Evolutionary conservation across 2,113 vertebrate genomes (phyloP).

Genomic region (Lanius collurio): DNA sequence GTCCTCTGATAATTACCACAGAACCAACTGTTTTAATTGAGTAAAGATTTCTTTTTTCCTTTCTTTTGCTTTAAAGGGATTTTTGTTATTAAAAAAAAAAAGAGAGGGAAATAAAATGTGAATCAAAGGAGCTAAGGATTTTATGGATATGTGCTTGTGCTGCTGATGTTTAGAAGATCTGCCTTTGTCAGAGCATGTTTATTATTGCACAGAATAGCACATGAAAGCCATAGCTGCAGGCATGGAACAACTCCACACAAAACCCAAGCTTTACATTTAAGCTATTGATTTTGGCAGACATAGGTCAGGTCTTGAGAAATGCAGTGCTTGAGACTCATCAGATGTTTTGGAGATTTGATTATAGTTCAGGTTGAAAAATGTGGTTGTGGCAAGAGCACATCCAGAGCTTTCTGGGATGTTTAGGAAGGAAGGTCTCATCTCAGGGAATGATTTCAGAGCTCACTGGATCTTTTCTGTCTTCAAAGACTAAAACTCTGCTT

Average conservation of each 20-base stretch:
- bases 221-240: conserved; percentile 16
- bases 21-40: not conserved
- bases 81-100: not conserved
- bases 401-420: not conserved
- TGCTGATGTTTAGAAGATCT: not conserved
- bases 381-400: not conserved
- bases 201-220: not conserved
- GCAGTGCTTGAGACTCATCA: not conserved
- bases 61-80: not conserved
- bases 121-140: not conserved
- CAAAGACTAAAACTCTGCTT: not conserved
- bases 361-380: not conserved
- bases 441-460: not conserved
- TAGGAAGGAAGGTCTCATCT: not conserved
- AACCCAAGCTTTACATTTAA: not conserved
- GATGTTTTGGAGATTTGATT: not conserved
- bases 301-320: not conserved
- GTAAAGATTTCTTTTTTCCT: not conserved
- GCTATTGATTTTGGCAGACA: not conserved
- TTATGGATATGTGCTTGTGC: not conserved
- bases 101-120: not conserved
- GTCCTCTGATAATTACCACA: not conserved
- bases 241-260: not conserved
- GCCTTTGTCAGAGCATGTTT: not conserved
- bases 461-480: not conserved